Conservation (phyloP, 1,140 invertebrate species). For the Glossosoma conforme region DNA sequence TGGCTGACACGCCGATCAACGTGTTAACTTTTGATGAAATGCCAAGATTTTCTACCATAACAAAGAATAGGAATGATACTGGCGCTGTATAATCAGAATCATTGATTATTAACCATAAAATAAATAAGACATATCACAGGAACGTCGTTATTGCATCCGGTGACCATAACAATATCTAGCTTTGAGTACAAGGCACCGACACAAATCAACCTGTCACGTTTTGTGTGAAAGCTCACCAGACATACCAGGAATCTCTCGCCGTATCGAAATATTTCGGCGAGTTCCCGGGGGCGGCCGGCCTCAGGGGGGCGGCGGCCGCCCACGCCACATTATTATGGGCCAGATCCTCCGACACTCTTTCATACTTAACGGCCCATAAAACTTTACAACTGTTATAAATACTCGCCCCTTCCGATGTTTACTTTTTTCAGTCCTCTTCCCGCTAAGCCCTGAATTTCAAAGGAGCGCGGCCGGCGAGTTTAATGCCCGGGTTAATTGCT, state of each 20-base stretch:
- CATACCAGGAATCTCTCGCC: neutral
- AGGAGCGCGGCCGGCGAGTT: slow-evolving; percentile 20
- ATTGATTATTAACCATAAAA: too few relatives aligned
- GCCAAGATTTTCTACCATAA: too few relatives aligned
- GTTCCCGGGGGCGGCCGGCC: neutral
- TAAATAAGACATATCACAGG: too few relatives aligned
- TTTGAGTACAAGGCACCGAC: too few relatives aligned
- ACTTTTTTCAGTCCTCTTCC: slow-evolving; percentile 19
- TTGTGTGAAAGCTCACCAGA: too few relatives aligned
- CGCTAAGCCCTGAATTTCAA: slow-evolving; percentile 23
- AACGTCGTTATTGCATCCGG: too few relatives aligned
- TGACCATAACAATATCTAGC: too few relatives aligned
- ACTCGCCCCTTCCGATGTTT: slow-evolving; percentile 28
- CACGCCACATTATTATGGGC: slow-evolving; percentile 15
- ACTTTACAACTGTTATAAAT: slow-evolving; percentile 32
- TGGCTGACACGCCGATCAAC: too few relatives aligned
- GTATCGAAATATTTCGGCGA: neutral
- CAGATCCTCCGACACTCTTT: slow-evolving; percentile 31
- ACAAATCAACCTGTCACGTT: too few relatives aligned
- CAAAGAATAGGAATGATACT: too few relatives aligned
- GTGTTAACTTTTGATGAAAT: too few relatives aligned
- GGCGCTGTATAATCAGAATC: too few relatives aligned
- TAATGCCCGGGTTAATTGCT: slow-evolving; percentile 30
- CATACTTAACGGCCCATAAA: slow-evolving; percentile 32
- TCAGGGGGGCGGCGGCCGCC: neutral